phyloP scores from a whole-genome alignment of 1,140 invertebrate species.

The Drosophila fuyamai region DNA sequence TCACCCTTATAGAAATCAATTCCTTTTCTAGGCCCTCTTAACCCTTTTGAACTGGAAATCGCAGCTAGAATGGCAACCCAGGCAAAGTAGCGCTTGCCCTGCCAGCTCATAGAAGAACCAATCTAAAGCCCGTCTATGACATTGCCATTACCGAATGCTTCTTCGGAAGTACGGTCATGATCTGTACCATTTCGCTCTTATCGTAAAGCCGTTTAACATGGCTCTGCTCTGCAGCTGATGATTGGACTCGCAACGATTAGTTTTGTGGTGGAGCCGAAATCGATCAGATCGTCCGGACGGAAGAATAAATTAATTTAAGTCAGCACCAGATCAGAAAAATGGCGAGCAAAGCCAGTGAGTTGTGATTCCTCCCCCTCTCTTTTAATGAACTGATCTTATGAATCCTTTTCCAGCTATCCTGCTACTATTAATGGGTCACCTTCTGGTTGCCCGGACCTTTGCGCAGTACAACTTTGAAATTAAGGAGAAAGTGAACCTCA shows the following conservation, averaged over 20 bases:
- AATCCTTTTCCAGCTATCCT: constrained; percentile 16
- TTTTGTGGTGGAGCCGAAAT: constrained; percentile 55
- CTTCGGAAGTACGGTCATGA: constrained; percentile 17
- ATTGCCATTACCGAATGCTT: constrained; percentile 38
- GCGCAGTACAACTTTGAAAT: background rate
- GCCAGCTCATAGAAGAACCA: background rate
- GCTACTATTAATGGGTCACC: constrained; percentile 7
- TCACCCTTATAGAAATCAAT: too few relatives aligned
- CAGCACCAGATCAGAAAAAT: constrained; percentile 33
- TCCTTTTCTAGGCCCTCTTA: too few relatives aligned
- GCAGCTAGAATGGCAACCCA: constrained; percentile 2
- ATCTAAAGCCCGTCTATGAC: background rate
- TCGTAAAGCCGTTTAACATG: too few relatives aligned
- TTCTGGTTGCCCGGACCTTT: constrained; percentile 3
- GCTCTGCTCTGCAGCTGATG: background rate
- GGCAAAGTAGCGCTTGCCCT: constrained; percentile 15
- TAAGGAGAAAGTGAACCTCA: background rate
- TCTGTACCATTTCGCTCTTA: constrained; percentile 62
- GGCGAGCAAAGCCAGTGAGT: constrained; percentile 67
- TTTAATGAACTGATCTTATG: too few relatives aligned
- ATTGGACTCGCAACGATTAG: constrained; percentile 57
- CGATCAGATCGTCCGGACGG: constrained; percentile 55
- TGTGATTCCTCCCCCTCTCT: background rate
- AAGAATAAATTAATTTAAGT: constrained; percentile 12
- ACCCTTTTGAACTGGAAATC: background rate